Base-by-base conservation (phyloP, 2,888 invertebrate species). In the Lepetodrilus schrolli region DNA sequence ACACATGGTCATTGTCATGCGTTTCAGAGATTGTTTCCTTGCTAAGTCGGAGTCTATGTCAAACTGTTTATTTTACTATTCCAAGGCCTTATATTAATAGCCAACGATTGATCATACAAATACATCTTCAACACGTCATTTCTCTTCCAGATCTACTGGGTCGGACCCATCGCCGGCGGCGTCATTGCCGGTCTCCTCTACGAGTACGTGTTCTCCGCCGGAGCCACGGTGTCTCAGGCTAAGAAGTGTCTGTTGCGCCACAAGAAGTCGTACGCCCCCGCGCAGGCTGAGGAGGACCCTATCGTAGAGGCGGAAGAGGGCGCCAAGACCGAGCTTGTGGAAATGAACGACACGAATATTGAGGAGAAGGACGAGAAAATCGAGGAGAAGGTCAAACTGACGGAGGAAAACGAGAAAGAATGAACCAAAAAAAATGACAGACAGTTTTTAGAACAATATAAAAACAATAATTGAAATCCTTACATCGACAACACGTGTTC, bases 191-290 rank as follows among this genome's bases (percentile, higher is more conserved):
- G 82, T 21, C 71, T 85, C 0, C 68, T 85, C 49, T 85, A 85
- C 72, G 84, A 83, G 70, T 85, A 82, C 75, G 76, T 85, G 65
- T 85, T 84, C 73, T 80, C 85, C 21, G 85, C 83, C 38, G 81
- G 82, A 20, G 84, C 84, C 20, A 79, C 82, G 4, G 80, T 81
- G 73, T 73, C 77, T 7, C 73, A 81, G 66, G 82, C 82, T 38
- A 82, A 77, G 76, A 83, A 82, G 58, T 84, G 81, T 66, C 77
- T 84, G 17, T 77, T 81, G 13, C 75, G 81, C 50, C 81, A 82
- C 77, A 76, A 81, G 34, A 80, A 77, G 72, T 78, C 81, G 10
- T 58, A 58, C n/a, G 70, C 78, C 17, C 69, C 73, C 26, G 75
- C 74, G 58, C 66, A 70, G 20, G 48, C 73, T 36, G 75, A 75